Evolutionary conservation across 2,113 vertebrate species (phyloP).

Genomic region (Syngnathus typhle): DNA sequence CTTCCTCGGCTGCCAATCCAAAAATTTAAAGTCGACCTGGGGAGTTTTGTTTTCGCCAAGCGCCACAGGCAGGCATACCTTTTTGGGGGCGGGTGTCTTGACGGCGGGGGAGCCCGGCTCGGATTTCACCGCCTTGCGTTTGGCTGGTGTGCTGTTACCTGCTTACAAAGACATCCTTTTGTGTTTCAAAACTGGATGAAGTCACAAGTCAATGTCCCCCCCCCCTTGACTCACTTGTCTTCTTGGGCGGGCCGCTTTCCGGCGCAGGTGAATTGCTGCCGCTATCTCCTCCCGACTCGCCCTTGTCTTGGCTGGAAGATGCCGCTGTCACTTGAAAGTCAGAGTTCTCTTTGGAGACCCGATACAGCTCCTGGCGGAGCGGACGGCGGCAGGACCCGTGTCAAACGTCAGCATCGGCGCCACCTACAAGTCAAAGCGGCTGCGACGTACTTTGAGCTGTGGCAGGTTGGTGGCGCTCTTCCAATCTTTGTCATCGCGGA

Average conservation of each 20-base stretch:
- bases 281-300: conserved; percentile 80
- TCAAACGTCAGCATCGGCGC: background rate
- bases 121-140: conserved; percentile 58
- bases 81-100: conserved; percentile 61
- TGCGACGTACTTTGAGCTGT: conserved; percentile 80
- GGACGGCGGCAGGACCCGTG: background rate
- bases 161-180: background rate
- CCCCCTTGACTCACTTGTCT: conserved; percentile 52
- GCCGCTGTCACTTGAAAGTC: conserved; percentile 77
- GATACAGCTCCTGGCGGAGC: conserved; percentile 80
- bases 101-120: conserved; percentile 55
- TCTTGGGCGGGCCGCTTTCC: conserved; percentile 40
- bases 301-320: conserved; percentile 74
- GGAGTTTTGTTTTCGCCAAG: background rate
- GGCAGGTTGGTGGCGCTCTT: conserved; percentile 84
- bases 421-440: background rate
- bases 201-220: background rate
- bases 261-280: conserved; percentile 72
- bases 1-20: conserved; percentile 57
- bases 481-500: conserved; percentile 97
- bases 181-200: too few relatives aligned
- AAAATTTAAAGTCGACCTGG: background rate
- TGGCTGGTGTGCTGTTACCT: conserved; percentile 44
- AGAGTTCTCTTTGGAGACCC: conserved; percentile 85
- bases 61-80: conserved; percentile 56